Evolutionary conservation across 2,113 vertebrate species (phyloP).

Genomic region (Microcebus lehilahytsara): DNA sequence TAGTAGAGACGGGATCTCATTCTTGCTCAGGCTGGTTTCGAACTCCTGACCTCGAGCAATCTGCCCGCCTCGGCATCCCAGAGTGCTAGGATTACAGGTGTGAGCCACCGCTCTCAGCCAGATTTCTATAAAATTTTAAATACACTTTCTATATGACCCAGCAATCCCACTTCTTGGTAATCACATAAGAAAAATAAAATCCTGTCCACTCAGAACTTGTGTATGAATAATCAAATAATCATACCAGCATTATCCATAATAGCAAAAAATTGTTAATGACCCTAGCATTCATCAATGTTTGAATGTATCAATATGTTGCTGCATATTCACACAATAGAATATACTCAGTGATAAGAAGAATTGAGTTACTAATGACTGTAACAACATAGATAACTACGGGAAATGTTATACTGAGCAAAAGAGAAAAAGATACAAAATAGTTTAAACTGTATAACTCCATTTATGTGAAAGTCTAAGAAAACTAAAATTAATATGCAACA

Average conservation of each 20-base stretch:
- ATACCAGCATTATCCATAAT: not conserved
- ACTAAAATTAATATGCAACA: not conserved
- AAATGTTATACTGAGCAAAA: not conserved
- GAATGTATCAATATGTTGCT: rapidly evolving
- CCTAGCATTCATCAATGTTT: not conserved
- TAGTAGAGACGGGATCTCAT: too few species aligned
- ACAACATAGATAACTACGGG: not conserved
- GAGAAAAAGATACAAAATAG: not conserved
- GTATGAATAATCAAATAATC: not conserved
- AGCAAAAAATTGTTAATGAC: too few species aligned
- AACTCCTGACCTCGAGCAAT: too few species aligned
- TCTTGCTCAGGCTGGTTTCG: too few species aligned
- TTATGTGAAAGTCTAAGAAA: not conserved
- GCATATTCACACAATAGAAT: not conserved
- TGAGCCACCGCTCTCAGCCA: too few species aligned
- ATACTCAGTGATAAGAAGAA: not conserved
- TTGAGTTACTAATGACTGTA: not conserved
- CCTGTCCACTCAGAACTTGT: too few species aligned
- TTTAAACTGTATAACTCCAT: not conserved
- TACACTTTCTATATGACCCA: not conserved
- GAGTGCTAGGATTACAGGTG: too few species aligned
- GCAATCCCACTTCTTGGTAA: not conserved
- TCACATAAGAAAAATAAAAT: not conserved
- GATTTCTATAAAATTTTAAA: not conserved
- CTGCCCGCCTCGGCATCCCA: too few species aligned